phyloP scores from a whole-genome alignment of 2,888 invertebrate species.

The Nemotelus pantherinus region DNA sequence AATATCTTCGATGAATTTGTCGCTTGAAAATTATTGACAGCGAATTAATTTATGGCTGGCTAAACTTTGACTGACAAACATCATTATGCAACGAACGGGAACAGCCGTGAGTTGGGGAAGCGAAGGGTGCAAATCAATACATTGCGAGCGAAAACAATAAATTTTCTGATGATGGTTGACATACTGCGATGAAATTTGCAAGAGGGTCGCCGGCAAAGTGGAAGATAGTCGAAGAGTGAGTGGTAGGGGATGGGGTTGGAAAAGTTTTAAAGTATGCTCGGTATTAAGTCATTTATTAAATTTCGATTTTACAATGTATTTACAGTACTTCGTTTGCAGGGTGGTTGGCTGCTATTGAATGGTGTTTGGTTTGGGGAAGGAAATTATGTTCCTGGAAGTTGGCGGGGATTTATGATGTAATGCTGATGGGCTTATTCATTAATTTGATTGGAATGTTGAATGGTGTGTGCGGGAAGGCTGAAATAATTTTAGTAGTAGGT shows the following conservation, averaged over 20 bases:
- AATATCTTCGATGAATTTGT: too few relatives aligned
- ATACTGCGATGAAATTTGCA: too few relatives aligned
- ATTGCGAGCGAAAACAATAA: constrained; percentile 9
- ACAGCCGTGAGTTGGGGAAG: background rate
- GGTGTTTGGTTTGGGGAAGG: too few relatives aligned
- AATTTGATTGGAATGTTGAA: too few relatives aligned
- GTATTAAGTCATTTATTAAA: constrained; percentile 14
- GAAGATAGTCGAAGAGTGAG: background rate
- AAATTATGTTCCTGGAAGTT: too few relatives aligned
- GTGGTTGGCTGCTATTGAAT: too few relatives aligned
- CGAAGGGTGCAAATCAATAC: constrained; percentile 17
- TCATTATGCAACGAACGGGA: background rate
- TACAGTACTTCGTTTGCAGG: too few relatives aligned
- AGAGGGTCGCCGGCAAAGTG: background rate
- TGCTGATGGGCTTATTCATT: too few relatives aligned
- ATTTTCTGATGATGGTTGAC: constrained; percentile 32
- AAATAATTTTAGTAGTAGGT: too few relatives aligned
- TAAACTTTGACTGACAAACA: constrained; percentile 30
- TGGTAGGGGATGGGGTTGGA: background rate
- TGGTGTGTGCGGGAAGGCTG: too few relatives aligned
- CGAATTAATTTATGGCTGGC: constrained; percentile 22
- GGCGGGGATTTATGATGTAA: too few relatives aligned
- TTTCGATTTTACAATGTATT: background rate
- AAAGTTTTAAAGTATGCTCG: constrained; percentile 14
- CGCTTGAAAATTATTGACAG: background rate